Evolutionary conservation across 2,113 vertebrate genomes (phyloP).

Genomic region (Ammodytes dubius): DNA sequence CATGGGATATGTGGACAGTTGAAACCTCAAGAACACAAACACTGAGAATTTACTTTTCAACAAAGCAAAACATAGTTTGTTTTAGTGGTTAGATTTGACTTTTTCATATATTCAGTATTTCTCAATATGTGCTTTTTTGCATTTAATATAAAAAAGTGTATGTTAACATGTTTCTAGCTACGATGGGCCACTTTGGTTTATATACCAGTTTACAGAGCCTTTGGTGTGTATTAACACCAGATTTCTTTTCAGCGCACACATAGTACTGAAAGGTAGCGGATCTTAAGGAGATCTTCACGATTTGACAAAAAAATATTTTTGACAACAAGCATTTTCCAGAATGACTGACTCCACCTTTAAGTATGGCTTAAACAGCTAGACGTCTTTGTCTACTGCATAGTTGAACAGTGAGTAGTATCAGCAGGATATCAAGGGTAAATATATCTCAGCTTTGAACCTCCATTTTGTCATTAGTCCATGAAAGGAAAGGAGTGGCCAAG

Average conservation of each 20-base stretch:
- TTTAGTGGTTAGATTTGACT: not conserved
- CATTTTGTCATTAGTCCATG: conserved; percentile 17
- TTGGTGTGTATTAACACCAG: too few relatives aligned
- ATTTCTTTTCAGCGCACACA: too few relatives aligned
- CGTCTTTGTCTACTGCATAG: not conserved
- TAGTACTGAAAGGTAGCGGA: too few relatives aligned
- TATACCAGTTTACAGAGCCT: too few relatives aligned
- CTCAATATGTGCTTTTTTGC: not conserved
- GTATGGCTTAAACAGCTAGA: not conserved
- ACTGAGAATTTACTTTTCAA: not conserved
- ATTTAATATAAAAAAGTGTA: too few relatives aligned
- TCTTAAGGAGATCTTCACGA: too few relatives aligned
- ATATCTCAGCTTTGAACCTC: conserved; percentile 33
- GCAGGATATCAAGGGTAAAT: conserved; percentile 11
- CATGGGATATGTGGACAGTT: not conserved
- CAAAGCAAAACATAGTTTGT: not conserved
- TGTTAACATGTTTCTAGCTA: too few relatives aligned
- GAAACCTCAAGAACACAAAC: not conserved
- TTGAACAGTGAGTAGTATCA: not conserved
- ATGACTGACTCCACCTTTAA: too few relatives aligned
- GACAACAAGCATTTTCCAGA: too few relatives aligned
- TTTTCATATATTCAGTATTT: not conserved
- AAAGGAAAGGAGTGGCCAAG: conserved; percentile 19
- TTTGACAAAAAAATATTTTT: not conserved
- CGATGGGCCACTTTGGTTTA: too few relatives aligned